Percentiles rank a stretch among this genome's conserved stretches.
Conservation (phyloP, 2,797 vertebrate species). For the Glyptemys insculpta region DNA sequence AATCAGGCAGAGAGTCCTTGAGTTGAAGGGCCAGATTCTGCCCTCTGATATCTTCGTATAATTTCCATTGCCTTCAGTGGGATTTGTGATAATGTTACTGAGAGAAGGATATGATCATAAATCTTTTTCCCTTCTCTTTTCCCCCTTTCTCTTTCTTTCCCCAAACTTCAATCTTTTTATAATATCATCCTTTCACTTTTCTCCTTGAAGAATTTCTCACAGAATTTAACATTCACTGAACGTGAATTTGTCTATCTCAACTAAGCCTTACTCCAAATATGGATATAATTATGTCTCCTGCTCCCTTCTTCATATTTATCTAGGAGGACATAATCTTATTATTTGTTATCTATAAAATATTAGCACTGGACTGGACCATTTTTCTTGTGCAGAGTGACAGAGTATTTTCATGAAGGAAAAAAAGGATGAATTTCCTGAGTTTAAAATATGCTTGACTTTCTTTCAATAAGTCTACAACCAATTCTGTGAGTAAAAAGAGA, state of each 20-base stretch:
- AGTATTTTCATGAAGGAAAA: background rate
- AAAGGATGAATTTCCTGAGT: background rate
- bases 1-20: conserved; percentile 9
- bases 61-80: accelerated
- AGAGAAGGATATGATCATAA: background rate
- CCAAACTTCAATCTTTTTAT: background rate
- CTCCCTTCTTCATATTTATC: conserved; percentile 14
- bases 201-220: conserved; percentile 20
- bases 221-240: background rate
- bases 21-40: conserved; percentile 20
- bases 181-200: background rate
- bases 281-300: conserved; percentile 35
- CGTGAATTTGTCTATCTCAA: background rate
- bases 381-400: background rate
- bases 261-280: background rate
- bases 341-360: background rate
- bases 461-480: conserved; percentile 15
- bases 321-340: background rate
- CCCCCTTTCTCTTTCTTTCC: background rate
- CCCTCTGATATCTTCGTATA: accelerated
- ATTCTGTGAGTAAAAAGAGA: conserved; percentile 18
- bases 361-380: accelerated
- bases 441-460: background rate
- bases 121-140: background rate
- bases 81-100: background rate